Conservation (phyloP, 2,113 vertebrate genomes). For the Eurypyga helias region DNA sequence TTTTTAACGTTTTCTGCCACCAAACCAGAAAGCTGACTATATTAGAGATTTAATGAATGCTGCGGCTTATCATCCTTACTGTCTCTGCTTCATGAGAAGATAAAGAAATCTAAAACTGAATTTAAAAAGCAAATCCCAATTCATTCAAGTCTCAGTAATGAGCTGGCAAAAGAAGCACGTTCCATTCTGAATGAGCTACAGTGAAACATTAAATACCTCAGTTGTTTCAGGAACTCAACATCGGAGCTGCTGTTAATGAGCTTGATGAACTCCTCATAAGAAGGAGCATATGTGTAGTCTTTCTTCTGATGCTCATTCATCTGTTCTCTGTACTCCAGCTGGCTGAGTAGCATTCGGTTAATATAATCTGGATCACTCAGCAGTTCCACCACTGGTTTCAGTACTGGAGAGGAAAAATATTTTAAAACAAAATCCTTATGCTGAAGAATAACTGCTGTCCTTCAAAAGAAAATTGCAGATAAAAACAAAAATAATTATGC, state of each 20-base stretch:
- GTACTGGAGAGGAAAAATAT: conserved; percentile 76
- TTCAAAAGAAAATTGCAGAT: background rate
- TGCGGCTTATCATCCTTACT: background rate
- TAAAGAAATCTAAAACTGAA: background rate
- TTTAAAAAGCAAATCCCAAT: background rate
- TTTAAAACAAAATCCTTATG: conserved; percentile 26
- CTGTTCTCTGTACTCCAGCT: conserved; percentile 94
- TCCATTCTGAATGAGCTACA: background rate
- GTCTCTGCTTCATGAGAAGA: background rate
- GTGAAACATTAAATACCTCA: conserved; percentile 83
- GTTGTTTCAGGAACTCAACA: conserved; percentile 95
- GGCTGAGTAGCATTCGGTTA: conserved; percentile 92
- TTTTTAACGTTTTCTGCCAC: background rate
- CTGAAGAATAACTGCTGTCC: background rate
- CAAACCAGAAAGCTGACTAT: background rate
- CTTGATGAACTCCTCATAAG: conserved; percentile 98
- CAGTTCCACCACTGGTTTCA: conserved; percentile 93
- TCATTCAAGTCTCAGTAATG: background rate
- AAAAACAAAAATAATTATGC: conserved; percentile 10
- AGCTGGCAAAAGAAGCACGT: background rate
- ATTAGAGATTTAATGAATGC: background rate
- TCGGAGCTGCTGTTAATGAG: conserved; percentile 94
- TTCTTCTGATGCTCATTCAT: conserved; percentile 94
- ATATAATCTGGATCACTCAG: conserved; percentile 97
- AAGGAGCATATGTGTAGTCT: conserved; percentile 96